Evolutionary conservation across 2,888 invertebrate genomes (phyloP).

Genomic region (Poecilobothrus nobilitatus): DNA sequence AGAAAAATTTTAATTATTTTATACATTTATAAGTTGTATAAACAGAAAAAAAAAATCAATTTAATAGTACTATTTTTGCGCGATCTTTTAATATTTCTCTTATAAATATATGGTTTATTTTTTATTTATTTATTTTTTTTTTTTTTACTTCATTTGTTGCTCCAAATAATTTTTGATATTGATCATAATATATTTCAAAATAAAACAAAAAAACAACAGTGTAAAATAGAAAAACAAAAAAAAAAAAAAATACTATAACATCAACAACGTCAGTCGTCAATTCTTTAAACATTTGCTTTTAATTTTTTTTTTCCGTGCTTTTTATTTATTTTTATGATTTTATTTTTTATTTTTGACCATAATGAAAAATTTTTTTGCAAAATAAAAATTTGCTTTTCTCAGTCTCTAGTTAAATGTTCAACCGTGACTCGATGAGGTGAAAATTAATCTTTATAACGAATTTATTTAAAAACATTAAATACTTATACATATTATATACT

Average conservation of each 20-base stretch:
- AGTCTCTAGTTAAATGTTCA: not conserved
- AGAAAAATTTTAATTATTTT: too few species aligned
- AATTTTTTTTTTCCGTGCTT: too few species aligned
- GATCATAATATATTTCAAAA: not conserved
- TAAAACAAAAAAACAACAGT: not conserved
- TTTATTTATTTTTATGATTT: too few species aligned
- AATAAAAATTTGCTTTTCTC: not conserved
- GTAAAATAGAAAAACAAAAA: not conserved
- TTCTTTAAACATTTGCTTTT: not conserved
- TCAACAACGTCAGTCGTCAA: not conserved
- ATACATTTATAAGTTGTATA: not conserved
- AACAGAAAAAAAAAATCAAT: not conserved
- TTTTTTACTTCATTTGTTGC: not conserved
- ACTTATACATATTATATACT: too few species aligned
- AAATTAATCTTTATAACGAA: not conserved
- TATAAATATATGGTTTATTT: conserved; percentile 1
- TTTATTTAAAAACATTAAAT: too few species aligned
- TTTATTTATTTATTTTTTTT: not conserved
- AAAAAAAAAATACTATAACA: not conserved
- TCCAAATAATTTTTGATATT: not conserved
- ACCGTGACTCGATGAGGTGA: not conserved
- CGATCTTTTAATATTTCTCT: not conserved
- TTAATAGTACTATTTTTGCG: not conserved
- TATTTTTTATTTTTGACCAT: not conserved
- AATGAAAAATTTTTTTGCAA: not conserved